Percentiles rank a stretch among this genome's conserved stretches.
These are phyloP conservation scores for Uloborus diversus DNA, from an alignment of 1,140 invertebrate species.

Conservation along the genomic window DNA sequence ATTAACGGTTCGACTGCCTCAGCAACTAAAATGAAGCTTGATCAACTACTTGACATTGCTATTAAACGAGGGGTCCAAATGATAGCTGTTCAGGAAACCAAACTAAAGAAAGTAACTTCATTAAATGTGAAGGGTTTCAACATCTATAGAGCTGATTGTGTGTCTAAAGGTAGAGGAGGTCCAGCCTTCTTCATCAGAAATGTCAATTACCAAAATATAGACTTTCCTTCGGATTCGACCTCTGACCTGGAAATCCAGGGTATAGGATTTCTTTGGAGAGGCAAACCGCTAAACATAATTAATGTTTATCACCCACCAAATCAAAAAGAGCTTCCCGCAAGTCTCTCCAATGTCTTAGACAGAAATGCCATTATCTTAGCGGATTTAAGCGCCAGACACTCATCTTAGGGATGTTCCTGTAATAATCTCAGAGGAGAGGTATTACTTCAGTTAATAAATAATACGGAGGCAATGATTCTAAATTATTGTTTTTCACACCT, in stretches of 20 bases:
- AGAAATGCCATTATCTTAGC: neutral
- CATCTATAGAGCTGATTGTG: too few species aligned
- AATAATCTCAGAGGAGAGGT: neutral
- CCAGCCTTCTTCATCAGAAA: neutral
- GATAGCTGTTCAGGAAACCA: too few species aligned
- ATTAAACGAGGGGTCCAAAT: too few species aligned
- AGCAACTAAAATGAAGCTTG: too few species aligned
- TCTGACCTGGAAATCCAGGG: slow-evolving; percentile 6
- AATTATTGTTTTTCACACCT: neutral
- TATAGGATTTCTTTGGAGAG: neutral
- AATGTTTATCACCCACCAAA: neutral
- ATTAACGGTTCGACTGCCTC: too few species aligned
- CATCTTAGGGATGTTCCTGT: neutral
- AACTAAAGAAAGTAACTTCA: too few species aligned
- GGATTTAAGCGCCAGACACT: neutral
- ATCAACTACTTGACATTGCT: too few species aligned
- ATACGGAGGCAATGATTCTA: neutral
- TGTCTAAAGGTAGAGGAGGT: neutral
- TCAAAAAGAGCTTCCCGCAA: neutral
- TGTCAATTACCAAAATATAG: neutral
- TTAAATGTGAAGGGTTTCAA: too few species aligned
- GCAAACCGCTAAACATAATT: neutral
- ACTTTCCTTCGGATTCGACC: neutral
- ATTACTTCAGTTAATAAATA: neutral
- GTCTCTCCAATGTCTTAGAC: neutral